Percentiles rank a stretch among this genome's conserved stretches.
Conservation (phyloP, 1,140 invertebrate genomes). For the Lasaia peninsularis region DNA sequence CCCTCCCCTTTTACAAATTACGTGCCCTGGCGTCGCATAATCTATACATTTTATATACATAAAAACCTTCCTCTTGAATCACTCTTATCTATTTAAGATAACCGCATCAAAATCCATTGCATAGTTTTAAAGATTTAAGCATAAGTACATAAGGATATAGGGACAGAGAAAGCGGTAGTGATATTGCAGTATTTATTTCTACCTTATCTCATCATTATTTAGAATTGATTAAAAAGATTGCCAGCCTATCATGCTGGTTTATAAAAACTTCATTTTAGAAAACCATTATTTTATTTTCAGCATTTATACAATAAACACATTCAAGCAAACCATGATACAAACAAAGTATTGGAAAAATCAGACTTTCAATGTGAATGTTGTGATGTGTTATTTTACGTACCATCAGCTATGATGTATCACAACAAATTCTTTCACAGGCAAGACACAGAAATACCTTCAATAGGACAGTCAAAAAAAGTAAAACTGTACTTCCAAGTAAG, state of each 20-base stretch:
- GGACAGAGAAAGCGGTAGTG: too few relatives aligned
- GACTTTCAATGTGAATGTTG: conserved; percentile 79
- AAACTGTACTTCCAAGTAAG: conserved; percentile 52
- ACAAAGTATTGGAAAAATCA: conserved; percentile 46
- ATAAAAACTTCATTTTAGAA: conserved; percentile 54
- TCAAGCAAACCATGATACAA: conserved; percentile 62
- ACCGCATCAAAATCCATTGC: too few relatives aligned
- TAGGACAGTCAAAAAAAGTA: conserved; percentile 63
- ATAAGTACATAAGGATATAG: too few relatives aligned
- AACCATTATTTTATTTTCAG: conserved; percentile 56
- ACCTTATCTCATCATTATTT: too few relatives aligned
- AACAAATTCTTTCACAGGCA: conserved; percentile 81
- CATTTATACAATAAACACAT: conserved; percentile 80
- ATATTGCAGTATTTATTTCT: too few relatives aligned
- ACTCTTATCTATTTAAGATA: too few relatives aligned
- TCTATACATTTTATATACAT: too few relatives aligned
- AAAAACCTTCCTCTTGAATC: too few relatives aligned
- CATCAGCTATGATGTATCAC: conserved; percentile 81
- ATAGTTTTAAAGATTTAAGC: too few relatives aligned
- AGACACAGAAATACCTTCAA: conserved; percentile 49
- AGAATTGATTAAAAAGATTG: too few relatives aligned
- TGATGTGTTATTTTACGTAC: conserved; percentile 78
- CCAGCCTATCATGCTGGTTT: background rate
- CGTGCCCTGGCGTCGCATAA: too few relatives aligned
- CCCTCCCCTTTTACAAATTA: too few relatives aligned